These are phyloP conservation scores for Theodoxus fluviatilis DNA, from an alignment of 2,888 invertebrate species.

Conservation along the genomic window DNA sequence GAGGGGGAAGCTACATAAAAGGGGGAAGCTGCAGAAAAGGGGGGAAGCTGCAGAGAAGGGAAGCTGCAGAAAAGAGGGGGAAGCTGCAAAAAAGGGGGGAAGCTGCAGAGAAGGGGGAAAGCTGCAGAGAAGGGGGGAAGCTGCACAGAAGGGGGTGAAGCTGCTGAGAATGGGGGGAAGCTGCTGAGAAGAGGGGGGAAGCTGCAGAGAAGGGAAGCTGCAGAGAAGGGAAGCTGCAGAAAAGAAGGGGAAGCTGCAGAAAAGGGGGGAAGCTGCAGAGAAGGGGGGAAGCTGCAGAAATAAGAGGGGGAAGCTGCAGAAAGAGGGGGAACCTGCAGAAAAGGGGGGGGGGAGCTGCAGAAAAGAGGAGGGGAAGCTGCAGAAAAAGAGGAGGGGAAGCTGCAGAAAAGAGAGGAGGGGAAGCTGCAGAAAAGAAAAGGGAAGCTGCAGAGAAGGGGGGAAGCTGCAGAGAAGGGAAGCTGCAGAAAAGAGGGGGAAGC, in stretches of 20 bases:
- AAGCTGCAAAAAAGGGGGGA: background rate
- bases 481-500: slow-evolving; percentile 15
- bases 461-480: slow-evolving; percentile 6
- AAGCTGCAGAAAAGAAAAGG: background rate
- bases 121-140: background rate
- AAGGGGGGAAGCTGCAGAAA: background rate
- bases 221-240: background rate
- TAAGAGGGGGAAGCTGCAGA: background rate
- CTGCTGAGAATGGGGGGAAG: slow-evolving; percentile 9
- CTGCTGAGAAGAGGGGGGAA: background rate
- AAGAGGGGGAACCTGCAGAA: background rate
- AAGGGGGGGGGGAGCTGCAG: background rate
- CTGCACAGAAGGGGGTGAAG: slow-evolving; percentile 12
- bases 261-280: background rate
- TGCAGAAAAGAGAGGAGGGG: background rate
- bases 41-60: too few relatives aligned
- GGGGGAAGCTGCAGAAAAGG: background rate
- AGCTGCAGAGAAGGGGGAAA: slow-evolving; percentile 8
- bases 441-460: background rate
- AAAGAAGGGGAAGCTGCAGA: background rate
- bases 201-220: background rate
- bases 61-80: background rate
- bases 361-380: slow-evolving; percentile 4
- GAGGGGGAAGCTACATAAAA: background rate
- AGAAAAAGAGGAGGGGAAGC: background rate